Evolutionary conservation across 2,797 vertebrate genomes (phyloP).

Genomic region (Mycteria americana): DNA sequence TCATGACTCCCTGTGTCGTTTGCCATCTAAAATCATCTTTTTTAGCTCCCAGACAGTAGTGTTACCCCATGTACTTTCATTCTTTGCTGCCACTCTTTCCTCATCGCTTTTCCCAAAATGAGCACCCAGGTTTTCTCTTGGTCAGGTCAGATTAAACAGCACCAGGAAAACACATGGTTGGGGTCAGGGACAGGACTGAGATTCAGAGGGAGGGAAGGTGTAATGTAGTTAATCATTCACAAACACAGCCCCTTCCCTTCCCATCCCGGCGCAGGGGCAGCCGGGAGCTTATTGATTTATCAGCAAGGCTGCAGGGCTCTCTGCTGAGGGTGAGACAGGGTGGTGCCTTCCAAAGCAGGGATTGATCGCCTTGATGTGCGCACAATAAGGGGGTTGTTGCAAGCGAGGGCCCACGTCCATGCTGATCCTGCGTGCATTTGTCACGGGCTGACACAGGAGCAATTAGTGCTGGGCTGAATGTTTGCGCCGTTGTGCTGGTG

Average conservation of each 20-base stretch:
- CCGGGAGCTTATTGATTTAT: background rate
- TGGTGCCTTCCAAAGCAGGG: background rate
- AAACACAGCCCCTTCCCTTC: background rate
- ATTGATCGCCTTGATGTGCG: fast-evolving
- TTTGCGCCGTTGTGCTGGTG: fast-evolving
- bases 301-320: background rate
- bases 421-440: background rate
- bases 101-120: background rate
- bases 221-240: background rate
- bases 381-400: background rate
- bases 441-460: background rate
- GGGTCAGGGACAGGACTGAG: background rate
- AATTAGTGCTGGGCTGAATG: background rate
- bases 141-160: background rate
- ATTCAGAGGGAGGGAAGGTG: background rate
- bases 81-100: background rate
- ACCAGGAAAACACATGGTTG: background rate
- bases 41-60: background rate
- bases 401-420: fast-evolving
- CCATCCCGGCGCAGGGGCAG: fast-evolving
- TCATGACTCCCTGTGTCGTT: fast-evolving
- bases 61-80: background rate
- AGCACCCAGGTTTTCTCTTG: background rate
- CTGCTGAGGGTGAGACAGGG: background rate
- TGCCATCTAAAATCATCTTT: background rate